Conservation (phyloP, 2,888 invertebrate species). For the Drosophila multiciliata region DNA sequence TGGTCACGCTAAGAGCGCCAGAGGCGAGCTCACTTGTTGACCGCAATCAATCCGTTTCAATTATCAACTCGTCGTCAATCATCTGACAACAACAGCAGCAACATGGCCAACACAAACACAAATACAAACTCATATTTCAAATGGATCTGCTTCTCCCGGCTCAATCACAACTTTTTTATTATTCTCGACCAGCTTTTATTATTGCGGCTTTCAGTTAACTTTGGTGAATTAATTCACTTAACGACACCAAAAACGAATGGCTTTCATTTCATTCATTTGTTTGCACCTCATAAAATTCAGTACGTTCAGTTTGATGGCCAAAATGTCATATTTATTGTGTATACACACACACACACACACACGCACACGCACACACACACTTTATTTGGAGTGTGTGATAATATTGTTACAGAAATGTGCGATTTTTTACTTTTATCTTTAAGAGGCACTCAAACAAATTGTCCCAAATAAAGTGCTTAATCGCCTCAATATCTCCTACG, state of each 20-base stretch:
- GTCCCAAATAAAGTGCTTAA: too few relatives aligned
- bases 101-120: background rate
- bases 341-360: background rate
- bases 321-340: slow-evolving; percentile 23
- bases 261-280: slow-evolving; percentile 22
- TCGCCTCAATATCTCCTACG: background rate
- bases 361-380: background rate
- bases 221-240: slow-evolving; percentile 28
- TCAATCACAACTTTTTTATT: background rate
- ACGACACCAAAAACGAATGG: slow-evolving; percentile 7
- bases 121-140: background rate
- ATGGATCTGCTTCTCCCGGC: background rate
- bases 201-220: background rate
- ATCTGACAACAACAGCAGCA: slow-evolving; percentile 39
- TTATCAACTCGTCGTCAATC: slow-evolving; percentile 32
- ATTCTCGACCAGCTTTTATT: background rate
- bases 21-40: slow-evolving; percentile 59
- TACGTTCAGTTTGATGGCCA: slow-evolving; percentile 20
- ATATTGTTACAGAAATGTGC: background rate
- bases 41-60: slow-evolving; percentile 63
- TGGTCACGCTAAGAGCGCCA: slow-evolving; percentile 8
- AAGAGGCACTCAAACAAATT: background rate
- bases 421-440: background rate
- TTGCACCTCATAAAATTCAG: slow-evolving; percentile 27
- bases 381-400: background rate